Percentiles rank a stretch among this genome's conserved stretches.
phyloP scores from a whole-genome alignment of 2,888 invertebrate genomes.

The Drosophila paucipuncta region DNA sequence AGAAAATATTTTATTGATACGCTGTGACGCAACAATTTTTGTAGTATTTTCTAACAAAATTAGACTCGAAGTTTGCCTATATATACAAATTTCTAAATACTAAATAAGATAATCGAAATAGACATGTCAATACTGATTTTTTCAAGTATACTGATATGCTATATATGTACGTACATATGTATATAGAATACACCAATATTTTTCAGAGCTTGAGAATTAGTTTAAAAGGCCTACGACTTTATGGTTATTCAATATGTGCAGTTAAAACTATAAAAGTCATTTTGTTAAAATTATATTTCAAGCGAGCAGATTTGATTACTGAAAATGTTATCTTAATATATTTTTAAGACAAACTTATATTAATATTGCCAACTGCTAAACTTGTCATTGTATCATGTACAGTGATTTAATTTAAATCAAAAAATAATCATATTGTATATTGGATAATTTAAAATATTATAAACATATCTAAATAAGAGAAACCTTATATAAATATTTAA shows the following conservation, averaged over 20 bases:
- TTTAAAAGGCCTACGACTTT: accelerated
- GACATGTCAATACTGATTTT: too few species aligned
- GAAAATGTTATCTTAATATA: background rate
- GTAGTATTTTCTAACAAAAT: background rate
- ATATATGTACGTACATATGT: too few species aligned
- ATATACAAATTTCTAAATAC: background rate
- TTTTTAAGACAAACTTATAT: background rate
- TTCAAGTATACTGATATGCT: background rate
- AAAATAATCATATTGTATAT: background rate
- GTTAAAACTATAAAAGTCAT: background rate
- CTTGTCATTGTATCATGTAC: background rate
- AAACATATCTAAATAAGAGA: background rate
- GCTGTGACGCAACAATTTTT: constrained; percentile 62
- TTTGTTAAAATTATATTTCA: background rate
- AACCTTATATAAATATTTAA: background rate
- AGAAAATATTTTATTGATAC: constrained; percentile 76
- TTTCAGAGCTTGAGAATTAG: accelerated
- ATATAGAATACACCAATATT: background rate
- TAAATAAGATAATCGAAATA: background rate
- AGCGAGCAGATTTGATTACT: accelerated
- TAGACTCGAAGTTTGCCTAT: background rate
- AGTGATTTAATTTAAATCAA: background rate
- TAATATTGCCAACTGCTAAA: background rate
- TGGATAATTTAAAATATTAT: background rate
- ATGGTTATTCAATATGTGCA: background rate